These are phyloP conservation scores for Alectura lathami DNA, from an alignment of 2,113 vertebrate genomes.

Conservation along the genomic window DNA sequence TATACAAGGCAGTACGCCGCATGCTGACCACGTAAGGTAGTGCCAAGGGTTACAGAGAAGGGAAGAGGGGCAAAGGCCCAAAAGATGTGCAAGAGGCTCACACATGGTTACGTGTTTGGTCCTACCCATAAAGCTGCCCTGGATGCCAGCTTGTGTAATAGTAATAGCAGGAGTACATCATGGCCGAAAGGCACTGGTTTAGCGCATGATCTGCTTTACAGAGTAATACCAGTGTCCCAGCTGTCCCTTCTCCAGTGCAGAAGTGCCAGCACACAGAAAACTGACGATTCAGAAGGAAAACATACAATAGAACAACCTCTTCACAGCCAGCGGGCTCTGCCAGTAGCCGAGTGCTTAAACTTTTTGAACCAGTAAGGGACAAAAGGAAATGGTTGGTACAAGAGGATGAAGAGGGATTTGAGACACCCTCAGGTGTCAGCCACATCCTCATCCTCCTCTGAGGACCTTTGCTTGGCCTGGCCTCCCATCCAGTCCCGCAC, in stretches of 20 bases:
- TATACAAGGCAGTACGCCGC: background rate
- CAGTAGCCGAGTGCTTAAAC: background rate
- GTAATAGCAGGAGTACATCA: background rate
- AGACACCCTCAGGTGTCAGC: background rate
- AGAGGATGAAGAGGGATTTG: background rate
- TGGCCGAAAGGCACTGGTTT: background rate
- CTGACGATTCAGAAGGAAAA: background rate
- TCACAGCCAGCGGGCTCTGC: background rate
- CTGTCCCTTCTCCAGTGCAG: background rate
- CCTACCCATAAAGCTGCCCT: background rate
- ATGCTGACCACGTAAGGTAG: background rate
- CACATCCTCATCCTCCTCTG: background rate
- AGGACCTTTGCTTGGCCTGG: background rate
- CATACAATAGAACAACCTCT: accelerated
- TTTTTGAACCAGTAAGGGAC: background rate
- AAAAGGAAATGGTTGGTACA: background rate
- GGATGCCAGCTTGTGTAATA: background rate
- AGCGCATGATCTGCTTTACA: background rate
- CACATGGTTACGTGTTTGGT: background rate
- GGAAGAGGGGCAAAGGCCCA: background rate
- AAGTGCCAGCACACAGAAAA: background rate
- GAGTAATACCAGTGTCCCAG: background rate
- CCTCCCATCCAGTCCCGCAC: background rate
- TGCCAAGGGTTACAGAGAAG: background rate
- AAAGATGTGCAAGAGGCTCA: background rate